Evolutionary conservation across 2,797 vertebrate species (phyloP).

Genomic region (Brachymystax lenok): DNA sequence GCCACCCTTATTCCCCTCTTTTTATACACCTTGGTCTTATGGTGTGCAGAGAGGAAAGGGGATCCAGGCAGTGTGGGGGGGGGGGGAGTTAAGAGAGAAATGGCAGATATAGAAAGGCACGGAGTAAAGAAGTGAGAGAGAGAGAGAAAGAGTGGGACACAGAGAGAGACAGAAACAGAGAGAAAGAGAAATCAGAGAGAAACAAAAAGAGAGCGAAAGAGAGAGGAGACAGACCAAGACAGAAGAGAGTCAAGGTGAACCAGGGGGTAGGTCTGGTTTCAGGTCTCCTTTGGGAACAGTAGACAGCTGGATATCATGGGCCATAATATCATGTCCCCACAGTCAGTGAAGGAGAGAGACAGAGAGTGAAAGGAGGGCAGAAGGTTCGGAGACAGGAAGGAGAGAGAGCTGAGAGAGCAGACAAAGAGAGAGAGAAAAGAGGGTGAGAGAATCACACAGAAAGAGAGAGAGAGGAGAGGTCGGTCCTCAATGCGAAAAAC

Average conservation of each 20-base stretch:
- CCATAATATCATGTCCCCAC: background rate
- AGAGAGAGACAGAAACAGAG: constrained; percentile 6
- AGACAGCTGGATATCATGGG: constrained; percentile 3
- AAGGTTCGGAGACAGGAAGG: background rate
- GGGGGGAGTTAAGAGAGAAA: too few species aligned
- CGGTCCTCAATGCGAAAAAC: background rate
- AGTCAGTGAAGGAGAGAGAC: background rate
- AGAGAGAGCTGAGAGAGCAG: background rate
- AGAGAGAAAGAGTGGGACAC: background rate
- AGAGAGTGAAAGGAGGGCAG: background rate
- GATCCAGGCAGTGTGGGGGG: background rate
- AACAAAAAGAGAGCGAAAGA: constrained; percentile 36
- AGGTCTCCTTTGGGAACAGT: background rate
- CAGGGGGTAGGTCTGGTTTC: background rate
- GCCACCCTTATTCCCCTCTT: background rate
- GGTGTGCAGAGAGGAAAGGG: background rate
- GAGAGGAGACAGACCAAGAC: constrained; percentile 11
- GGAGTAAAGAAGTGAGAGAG: too few species aligned
- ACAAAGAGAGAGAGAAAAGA: constrained; percentile 24
- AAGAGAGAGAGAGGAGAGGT: background rate
- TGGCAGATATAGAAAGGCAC: too few species aligned
- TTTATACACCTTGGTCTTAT: background rate
- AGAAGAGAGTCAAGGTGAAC: background rate
- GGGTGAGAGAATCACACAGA: background rate
- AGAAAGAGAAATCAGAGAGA: constrained; percentile 28